Evolutionary conservation across 1,140 invertebrate species (phyloP), one percentile per base, ranked within the genome.

Genomic region (Archivesica marissinica): DNA sequence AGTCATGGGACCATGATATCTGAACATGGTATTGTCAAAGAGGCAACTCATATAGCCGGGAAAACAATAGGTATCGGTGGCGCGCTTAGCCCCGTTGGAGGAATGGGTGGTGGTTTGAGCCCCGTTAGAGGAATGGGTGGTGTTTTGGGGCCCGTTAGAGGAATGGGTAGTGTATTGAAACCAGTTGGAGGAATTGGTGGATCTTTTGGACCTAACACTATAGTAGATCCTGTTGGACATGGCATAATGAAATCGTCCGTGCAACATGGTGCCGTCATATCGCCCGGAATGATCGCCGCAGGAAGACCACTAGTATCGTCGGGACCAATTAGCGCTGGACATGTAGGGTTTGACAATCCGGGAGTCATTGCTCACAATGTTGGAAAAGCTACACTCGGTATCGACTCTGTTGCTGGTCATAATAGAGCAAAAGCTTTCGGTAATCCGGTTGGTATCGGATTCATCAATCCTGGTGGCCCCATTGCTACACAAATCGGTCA

Each of bases 21-120:
- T 41, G 75, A 75, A 54, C 70, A 75, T 33, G 54, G 54, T n/a
- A 75, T 75, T 1, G 47, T 54, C 41, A 75, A 75, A 28, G 75
- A 78, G 28, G 54, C 75, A 39, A 64, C 61, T 28, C 75, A 76
- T 38, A 76, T 76, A 0, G 74, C 25, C 35, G 38, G 47, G 39
- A 76, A 76, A 76, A 76, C 74, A 0, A 39, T 76, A 35, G 74
- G 74, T 11, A n/a, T 20, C 9, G 6, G 28, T 54, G 74, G 50
- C 35, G 74, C 13, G 2, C 25, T 50, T 17, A 25, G 50, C 3
- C 38, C 66, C n/a, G n/a, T n/a, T n/a, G n/a, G n/a, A n/a, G n/a
- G n/a, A n/a, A n/a, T n/a, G n/a, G n/a, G n/a, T n/a, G n/a, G n/a
- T n/a, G n/a, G n/a, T n/a, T n/a, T n/a, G n/a, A n/a, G n/a, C n/a